Base-by-base conservation (phyloP, 2,113 vertebrate genomes). In the Lagopus muta region DNA sequence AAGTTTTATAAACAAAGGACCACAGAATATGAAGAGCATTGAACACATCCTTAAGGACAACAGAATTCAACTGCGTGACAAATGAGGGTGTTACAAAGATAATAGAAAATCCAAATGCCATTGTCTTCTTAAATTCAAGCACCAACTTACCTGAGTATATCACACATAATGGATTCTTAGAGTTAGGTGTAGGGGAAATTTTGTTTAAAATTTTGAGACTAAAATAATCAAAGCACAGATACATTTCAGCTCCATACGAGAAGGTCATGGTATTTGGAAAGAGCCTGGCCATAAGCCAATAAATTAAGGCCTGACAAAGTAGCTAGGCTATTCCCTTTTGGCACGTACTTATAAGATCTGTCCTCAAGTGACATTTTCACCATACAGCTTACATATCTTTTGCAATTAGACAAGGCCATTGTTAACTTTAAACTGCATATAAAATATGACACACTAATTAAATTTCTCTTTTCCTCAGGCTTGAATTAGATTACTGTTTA, bases 181-280 rank as follows among this genome's bases (percentile, higher is more conserved):
- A 47, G 45, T 5, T 74, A 88, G 25, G 8, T 3, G 13, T 4
- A 11, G 1, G 8, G 8, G 1, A 81, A 72, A 30, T 48, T 81
- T 47, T 67, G 27, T 57, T 13, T 40, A 73, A 81, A 2, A 2
- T 18, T 24, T 76, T 38, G 34, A 88, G 62, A 58, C 58, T 82
- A 92, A 90, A 94, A 94, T 86, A 81, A 80, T 89, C 85, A 90
- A 88, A 45, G 70, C 81, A 65, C 58, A 94, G 81, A 73, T 84
- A 84, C 13, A 47, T 20, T 20, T 52, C 25, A 89, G 13, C 45
- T 94, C 45, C 64, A 91, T 77, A 90, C 65, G 86, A 97, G 79
- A 95, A 86, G 75, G 95, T 95, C 78, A 75, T 6, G 69, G 85
- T 64, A 95, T 90, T 90, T 90, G 86, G 82, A 85, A 94, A 90